Evolutionary conservation across 2,888 invertebrate genomes (phyloP).

Genomic region (Ditula angustiorana): DNA sequence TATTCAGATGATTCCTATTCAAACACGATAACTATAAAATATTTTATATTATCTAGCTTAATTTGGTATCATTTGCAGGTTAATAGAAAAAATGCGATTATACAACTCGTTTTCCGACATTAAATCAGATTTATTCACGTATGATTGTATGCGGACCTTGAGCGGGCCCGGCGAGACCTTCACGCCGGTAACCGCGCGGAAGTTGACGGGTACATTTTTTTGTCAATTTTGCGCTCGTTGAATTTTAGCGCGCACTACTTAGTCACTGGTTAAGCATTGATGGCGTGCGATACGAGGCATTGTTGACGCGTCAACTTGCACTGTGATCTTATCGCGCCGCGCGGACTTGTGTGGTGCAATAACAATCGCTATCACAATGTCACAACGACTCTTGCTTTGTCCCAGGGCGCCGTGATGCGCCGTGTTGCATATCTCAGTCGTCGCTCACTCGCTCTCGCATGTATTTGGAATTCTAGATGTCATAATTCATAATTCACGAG

Average conservation of each 20-base stretch:
- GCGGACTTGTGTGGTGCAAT: slow-evolving; percentile 67
- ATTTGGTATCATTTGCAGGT: slow-evolving; percentile 64
- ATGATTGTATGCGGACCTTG: slow-evolving; percentile 84
- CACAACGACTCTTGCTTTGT: slow-evolving; percentile 75
- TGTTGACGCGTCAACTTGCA: slow-evolving; percentile 64
- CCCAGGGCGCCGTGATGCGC: slow-evolving; percentile 62
- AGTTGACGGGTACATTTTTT: slow-evolving; percentile 80
- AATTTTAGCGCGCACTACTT: slow-evolving; percentile 75
- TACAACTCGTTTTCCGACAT: slow-evolving; percentile 73
- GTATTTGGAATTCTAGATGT: slow-evolving; percentile 55
- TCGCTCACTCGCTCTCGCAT: slow-evolving; percentile 53
- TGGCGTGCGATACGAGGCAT: slow-evolving; percentile 67
- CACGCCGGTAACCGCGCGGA: slow-evolving; percentile 84
- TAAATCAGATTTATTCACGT: slow-evolving; percentile 81
- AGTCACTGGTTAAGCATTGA: slow-evolving; percentile 76
- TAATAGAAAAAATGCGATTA: slow-evolving; percentile 70
- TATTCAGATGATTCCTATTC: slow-evolving; percentile 74
- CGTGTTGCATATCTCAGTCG: slow-evolving; percentile 56
- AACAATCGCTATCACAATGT: slow-evolving; percentile 81
- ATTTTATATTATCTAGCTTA: slow-evolving; percentile 67
- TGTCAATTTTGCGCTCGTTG: slow-evolving; percentile 80
- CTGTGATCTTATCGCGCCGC: slow-evolving; percentile 62
- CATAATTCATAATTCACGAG: slow-evolving; percentile 48
- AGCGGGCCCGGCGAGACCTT: slow-evolving; percentile 81
- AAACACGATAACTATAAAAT: slow-evolving; percentile 67